Base-by-base conservation (phyloP, 2,888 invertebrate species). In the Lasius platythorax region DNA sequence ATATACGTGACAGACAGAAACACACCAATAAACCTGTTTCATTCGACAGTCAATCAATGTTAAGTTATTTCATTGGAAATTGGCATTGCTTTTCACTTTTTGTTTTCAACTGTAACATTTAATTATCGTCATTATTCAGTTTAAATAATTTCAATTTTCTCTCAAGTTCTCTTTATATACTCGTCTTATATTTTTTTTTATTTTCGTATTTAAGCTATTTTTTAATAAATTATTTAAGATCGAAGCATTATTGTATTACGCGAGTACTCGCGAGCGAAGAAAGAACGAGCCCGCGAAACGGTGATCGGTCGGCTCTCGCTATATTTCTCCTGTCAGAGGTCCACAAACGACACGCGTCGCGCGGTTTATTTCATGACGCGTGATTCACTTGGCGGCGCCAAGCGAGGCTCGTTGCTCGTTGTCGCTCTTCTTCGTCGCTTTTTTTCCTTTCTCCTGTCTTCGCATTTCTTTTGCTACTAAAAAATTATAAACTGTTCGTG, bases 351-450 rank as follows among this genome's bases (percentile, higher is more conserved):
- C 61, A 78, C 63, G 74, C 64, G 75, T 87, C 79, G 84, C 74
- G 86, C 87, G 82, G 88, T 89, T 92, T 91, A 92, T 91, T 92
- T 91, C 84, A 88, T 91, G 90, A 88, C 88, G 89, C 87, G 83
- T 92, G 92, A 92, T 91, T 93, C 91, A 92, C 87, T 91, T 87
- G 75, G 85, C 85, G 92, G 90, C 92, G 92, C 91, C 91, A 90
- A 92, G 88, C 89, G 85, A 70, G 61, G 50, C 84, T 79, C 84
- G 91, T 92, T 28, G 43, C 76, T 40, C 23, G 66, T 50, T 18
- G n/a, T 28, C 67, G 40, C 89, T 89, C 87, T 90, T 82, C 85
- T 70, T 82, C 81, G 87, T 88, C 90, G 87, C 83, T 88, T 87
- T 82, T 81, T 83, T 86, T 74, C 87, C 88, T 43, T 73, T 75